Percentiles rank a stretch among this genome's conserved stretches.
Conservation (phyloP, 2,888 invertebrate species). For the Amphipoea lucens region DNA sequence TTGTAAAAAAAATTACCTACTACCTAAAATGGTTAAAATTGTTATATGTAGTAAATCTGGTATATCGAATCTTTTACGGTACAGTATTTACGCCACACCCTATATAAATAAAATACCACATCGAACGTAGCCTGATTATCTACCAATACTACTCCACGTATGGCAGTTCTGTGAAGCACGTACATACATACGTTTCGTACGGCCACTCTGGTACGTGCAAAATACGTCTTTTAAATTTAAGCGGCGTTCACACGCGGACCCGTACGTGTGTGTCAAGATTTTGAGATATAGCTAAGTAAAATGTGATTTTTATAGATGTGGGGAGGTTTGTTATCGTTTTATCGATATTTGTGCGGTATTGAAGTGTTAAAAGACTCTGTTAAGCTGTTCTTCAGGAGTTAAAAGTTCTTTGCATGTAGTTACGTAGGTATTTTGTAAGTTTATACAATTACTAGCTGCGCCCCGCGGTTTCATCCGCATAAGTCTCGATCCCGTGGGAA, state of each 20-base stretch:
- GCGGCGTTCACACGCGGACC: slow-evolving; percentile 35
- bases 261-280: slow-evolving; percentile 52
- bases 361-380: not conserved
- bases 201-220: slow-evolving; percentile 50
- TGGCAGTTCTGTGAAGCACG: slow-evolving; percentile 47
- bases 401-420: not conserved
- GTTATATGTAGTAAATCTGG: too few relatives aligned
- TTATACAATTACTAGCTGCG: not conserved
- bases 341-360: not conserved
- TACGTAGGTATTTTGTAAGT: not conserved
- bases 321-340: slow-evolving; percentile 13
- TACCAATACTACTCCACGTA: slow-evolving; percentile 25
- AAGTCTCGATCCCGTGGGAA: too few relatives aligned
- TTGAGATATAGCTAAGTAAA: slow-evolving; percentile 34
- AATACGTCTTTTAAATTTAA: slow-evolving; percentile 58
- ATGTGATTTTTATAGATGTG: slow-evolving; percentile 41
- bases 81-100: too few relatives aligned
- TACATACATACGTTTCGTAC: slow-evolving; percentile 25
- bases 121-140: slow-evolving; percentile 32
- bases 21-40: too few relatives aligned
- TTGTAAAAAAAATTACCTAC: too few relatives aligned
- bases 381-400: not conserved
- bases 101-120: slow-evolving; percentile 31
- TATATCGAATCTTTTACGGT: too few relatives aligned
- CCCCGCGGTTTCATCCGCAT: too few relatives aligned